Conservation (phyloP, 2,113 vertebrate genomes). For the Smithornis capensis region DNA sequence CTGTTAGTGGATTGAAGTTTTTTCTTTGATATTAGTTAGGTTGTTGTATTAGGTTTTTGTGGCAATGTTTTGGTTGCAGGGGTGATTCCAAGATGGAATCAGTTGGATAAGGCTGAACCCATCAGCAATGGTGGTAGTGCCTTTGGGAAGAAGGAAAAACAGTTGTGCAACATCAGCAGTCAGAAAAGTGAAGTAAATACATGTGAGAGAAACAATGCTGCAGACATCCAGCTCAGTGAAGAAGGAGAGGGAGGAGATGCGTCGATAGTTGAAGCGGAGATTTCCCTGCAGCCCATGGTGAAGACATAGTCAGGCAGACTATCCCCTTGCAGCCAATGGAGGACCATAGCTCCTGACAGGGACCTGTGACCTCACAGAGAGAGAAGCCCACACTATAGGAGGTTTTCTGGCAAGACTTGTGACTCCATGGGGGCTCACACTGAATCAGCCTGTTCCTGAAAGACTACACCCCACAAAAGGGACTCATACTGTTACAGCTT, state of each 20-base stretch:
- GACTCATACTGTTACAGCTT: background rate
- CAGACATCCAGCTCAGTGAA: background rate
- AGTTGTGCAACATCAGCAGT: background rate
- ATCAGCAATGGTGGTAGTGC: background rate
- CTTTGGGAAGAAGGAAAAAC: background rate
- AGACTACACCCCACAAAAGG: background rate
- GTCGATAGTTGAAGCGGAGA: background rate
- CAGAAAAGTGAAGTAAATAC: background rate
- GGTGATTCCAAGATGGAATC: fast-evolving
- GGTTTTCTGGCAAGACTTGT: background rate
- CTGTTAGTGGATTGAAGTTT: background rate
- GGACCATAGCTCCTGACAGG: background rate
- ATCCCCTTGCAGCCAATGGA: background rate
- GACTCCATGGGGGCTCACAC: background rate
- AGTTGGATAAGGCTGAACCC: too few species aligned
- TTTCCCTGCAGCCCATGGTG: background rate
- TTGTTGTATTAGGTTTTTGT: background rate
- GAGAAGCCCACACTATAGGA: background rate
- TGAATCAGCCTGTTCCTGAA: background rate
- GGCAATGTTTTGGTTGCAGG: background rate
- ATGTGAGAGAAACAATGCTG: background rate
- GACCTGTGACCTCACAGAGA: background rate
- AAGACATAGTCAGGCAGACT: background rate
- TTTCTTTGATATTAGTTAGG: background rate
- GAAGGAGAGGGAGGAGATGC: background rate